Evolutionary conservation across 92 coral and sea anemone genomes (phyloP).

Genomic region (Scolanthus callimorphus): DNA sequence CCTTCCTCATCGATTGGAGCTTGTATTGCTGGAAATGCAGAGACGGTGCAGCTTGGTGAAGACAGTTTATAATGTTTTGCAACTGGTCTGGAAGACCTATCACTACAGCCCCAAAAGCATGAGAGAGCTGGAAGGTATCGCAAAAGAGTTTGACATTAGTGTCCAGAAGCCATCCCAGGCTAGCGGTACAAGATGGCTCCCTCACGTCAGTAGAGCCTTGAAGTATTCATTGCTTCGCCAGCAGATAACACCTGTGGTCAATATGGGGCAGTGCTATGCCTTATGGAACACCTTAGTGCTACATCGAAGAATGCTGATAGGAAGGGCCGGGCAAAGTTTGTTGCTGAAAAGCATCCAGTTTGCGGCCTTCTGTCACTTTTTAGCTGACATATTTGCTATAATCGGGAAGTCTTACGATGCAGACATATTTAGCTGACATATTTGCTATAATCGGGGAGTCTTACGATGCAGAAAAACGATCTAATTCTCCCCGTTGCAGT

Average conservation of each 20-base stretch:
- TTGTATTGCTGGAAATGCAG: conserved; percentile 34
- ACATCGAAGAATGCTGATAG: too few relatives aligned
- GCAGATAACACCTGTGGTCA: conserved; percentile 2
- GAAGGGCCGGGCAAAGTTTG: too few relatives aligned
- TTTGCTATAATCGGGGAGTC: too few relatives aligned
- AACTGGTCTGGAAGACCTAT: conserved; percentile 32
- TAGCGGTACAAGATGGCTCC: conserved; percentile 44
- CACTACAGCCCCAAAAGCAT: conserved; percentile 38
- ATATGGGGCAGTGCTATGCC: too few relatives aligned
- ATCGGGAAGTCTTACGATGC: too few relatives aligned
- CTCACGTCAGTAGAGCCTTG: conserved; percentile 34
- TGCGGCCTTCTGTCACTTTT: too few relatives aligned
- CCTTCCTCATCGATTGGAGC: conserved; percentile 37
- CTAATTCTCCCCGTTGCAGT: too few relatives aligned
- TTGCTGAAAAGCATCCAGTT: too few relatives aligned
- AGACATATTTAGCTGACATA: too few relatives aligned
- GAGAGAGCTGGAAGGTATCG: conserved; percentile 24
- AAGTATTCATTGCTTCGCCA: conserved; percentile 37
- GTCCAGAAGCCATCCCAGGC: conserved; percentile 35
- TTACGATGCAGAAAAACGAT: too few relatives aligned
- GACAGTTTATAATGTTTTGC: conserved; percentile 31
- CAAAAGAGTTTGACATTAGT: conserved; percentile 19
- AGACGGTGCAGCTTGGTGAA: conserved; percentile 27
- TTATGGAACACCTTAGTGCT: too few relatives aligned
- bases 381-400: too few relatives aligned